These are phyloP conservation scores for Drosophila funebris DNA, from an alignment of 1,140 invertebrate genomes.

Conservation along the genomic window DNA sequence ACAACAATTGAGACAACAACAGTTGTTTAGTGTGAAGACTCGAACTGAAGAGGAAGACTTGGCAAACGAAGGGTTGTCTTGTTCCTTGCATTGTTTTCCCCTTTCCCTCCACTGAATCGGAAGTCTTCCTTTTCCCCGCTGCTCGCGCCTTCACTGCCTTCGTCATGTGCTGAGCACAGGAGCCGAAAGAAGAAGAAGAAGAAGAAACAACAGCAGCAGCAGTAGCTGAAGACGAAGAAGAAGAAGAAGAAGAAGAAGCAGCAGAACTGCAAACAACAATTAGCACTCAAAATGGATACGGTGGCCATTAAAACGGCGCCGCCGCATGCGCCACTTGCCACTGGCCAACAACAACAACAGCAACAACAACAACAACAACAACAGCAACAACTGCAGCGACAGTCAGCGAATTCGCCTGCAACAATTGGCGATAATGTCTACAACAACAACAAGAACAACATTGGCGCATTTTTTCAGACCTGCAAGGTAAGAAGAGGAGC, in stretches of 20 bases:
- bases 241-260: neutral
- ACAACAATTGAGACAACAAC: slow-evolving; percentile 41
- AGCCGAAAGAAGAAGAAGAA: slow-evolving; percentile 4
- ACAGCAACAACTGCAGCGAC: slow-evolving; percentile 48
- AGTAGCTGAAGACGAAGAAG: slow-evolving; percentile 13
- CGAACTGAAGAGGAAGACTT: slow-evolving; percentile 30
- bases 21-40: neutral
- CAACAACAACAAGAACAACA: slow-evolving; percentile 59
- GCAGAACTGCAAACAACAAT: neutral
- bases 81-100: slow-evolving; percentile 50
- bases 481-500: slow-evolving; percentile 74
- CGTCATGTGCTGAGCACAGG: slow-evolving; percentile 26
- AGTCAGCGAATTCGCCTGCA: slow-evolving; percentile 29
- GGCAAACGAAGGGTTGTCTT: slow-evolving; percentile 33
- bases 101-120: slow-evolving; percentile 37
- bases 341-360: slow-evolving; percentile 47
- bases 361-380: slow-evolving; percentile 49
- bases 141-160: neutral
- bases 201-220: neutral
- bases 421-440: slow-evolving; percentile 49
- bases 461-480: slow-evolving; percentile 83
- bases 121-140: no score
- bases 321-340: slow-evolving; percentile 74
- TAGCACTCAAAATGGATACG: slow-evolving; percentile 63
- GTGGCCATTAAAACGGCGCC: slow-evolving; percentile 78